Evolutionary conservation across 2,113 vertebrate genomes (phyloP), one percentile per base, ranked within the genome.

Genomic region (Grallaria varia): DNA sequence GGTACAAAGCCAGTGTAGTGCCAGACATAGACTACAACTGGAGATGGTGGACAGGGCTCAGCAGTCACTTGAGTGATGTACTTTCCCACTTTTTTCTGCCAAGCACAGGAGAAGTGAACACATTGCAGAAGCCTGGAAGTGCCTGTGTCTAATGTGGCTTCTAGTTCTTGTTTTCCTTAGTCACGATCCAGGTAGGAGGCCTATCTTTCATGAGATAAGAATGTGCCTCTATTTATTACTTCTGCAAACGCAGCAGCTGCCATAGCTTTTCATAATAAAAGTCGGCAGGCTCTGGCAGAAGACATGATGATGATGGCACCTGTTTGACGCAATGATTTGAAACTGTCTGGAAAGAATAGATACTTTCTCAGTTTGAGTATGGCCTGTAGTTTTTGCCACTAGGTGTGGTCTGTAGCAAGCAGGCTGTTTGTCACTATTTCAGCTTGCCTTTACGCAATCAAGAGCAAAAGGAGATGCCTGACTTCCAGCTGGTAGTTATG

Each of bases 41-140:
- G 27, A 60, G 44, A 10, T 72, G 44, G 25, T 39, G 25, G 33
- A 19, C 30, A 39, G 39, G 42, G 12, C n/a, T 73, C 37, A 56
- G 37, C 45, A 53, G 33, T 60, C 0, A 0, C 35, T 39, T 22
- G 22, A 72, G 58, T 2, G 9, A 11, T 56, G 14, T 33, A 18
- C 35, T 49, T 45, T 78, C 33, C 31, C 5, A 0, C 52, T 55
- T 73, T 78, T 60, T 64, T 55, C 23, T 62, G 40, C 58, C 50
- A 66, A 58, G 21, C 24, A 24, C n/a, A 55, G 42, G 55, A 77
- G 39, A 52, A 82, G 6, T 8, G n/a, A 75, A 49, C 9, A 4
- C 31, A 19, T 24, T 59, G 25, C 7, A n/a, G 53, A 33, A 84
- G 40, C 45, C 31, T 87, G 33, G 27, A 68, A 80, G 12, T 76